These are phyloP conservation scores for Deilephila porcellus DNA, from an alignment of 2,888 invertebrate genomes.

Conservation along the genomic window DNA sequence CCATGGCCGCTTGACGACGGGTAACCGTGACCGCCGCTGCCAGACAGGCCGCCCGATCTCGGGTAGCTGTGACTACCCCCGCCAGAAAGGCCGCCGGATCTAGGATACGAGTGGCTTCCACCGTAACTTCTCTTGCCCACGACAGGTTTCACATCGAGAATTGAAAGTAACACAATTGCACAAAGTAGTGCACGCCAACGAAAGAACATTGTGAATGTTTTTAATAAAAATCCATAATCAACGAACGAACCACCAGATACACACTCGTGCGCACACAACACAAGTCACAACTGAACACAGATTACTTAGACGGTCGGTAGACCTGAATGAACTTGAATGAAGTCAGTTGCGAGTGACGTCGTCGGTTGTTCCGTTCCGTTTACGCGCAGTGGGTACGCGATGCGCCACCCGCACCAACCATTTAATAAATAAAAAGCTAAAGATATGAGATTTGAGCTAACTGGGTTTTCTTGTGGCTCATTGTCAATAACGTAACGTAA, in stretches of 20 bases:
- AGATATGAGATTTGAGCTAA: no score
- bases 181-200: slow-evolving; percentile 58
- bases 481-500: no score
- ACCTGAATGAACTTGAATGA: slow-evolving; percentile 39
- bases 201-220: slow-evolving; percentile 50
- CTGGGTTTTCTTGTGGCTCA: background rate
- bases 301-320: no score
- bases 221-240: slow-evolving; percentile 39
- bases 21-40: slow-evolving; percentile 49
- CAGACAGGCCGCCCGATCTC: slow-evolving; percentile 52
- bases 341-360: slow-evolving; percentile 19
- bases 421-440: no score
- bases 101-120: slow-evolving; percentile 50
- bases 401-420: no score
- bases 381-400: background rate
- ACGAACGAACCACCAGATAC: slow-evolving; percentile 39
- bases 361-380: background rate
- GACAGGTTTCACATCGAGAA: slow-evolving; percentile 42
- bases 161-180: slow-evolving; percentile 55
- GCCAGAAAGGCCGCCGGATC: slow-evolving; percentile 53
- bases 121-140: slow-evolving; percentile 47
- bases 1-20: slow-evolving; percentile 44
- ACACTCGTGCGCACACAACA: slow-evolving; percentile 56
- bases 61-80: slow-evolving; percentile 51
- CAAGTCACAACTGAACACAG: no score